These are phyloP conservation scores for Theretra japonica DNA, from an alignment of 2,888 invertebrate species.

Conservation along the genomic window DNA sequence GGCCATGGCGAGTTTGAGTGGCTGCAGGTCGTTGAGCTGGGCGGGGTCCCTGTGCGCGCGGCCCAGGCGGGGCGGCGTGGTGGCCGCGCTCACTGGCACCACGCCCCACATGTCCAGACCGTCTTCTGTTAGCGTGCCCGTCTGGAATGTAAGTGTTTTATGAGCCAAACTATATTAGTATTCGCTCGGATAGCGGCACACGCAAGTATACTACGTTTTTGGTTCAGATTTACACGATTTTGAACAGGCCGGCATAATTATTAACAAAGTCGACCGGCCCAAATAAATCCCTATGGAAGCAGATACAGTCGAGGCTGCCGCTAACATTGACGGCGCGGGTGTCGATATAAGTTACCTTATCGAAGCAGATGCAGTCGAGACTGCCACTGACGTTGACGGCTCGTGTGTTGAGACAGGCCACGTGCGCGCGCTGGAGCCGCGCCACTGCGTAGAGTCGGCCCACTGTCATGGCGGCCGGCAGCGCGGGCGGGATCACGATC, in stretches of 20 bases:
- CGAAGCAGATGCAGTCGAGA: constrained; percentile 95
- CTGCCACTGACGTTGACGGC: constrained; percentile 97
- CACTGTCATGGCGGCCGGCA: constrained; percentile 98
- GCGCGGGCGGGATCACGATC: constrained; percentile 97
- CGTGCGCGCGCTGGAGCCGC: constrained; percentile 89
- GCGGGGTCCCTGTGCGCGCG: constrained; percentile 80
- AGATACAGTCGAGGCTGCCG: constrained; percentile 94
- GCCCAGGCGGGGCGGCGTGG: constrained; percentile 55
- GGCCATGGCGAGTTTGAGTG: constrained; percentile 91
- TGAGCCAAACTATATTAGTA: too few species aligned
- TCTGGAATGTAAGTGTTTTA: too few species aligned
- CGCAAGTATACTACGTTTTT: too few species aligned
- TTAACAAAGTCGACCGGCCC: too few species aligned
- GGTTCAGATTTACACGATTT: too few species aligned
- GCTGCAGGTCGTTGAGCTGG: constrained; percentile 78
- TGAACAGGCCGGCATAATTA: too few species aligned
- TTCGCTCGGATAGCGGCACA: too few species aligned
- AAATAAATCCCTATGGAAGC: constrained; percentile 98
- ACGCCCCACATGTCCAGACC: constrained; percentile 98
- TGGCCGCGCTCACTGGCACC: constrained; percentile 84
- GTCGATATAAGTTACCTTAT: constrained; percentile 93
- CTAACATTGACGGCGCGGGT: constrained; percentile 97
- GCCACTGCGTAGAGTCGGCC: constrained; percentile 96
- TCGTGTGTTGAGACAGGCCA: constrained; percentile 96
- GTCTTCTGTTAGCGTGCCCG: constrained; percentile 86